phyloP scores from a whole-genome alignment of 2,113 vertebrate species.

The Mugil cephalus region DNA sequence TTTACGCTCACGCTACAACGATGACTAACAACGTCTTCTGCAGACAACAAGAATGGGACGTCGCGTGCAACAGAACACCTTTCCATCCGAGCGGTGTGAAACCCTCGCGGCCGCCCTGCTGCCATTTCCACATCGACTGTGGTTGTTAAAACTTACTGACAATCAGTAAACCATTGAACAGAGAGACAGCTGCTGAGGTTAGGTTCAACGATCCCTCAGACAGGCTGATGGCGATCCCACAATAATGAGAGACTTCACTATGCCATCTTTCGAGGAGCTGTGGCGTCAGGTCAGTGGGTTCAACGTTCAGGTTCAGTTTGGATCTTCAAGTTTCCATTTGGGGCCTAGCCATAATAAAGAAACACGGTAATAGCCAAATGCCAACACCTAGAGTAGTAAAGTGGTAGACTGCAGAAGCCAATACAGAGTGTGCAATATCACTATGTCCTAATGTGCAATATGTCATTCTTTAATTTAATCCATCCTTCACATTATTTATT shows the following conservation, averaged over 20 bases:
- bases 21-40: background rate
- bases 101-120: too few species aligned
- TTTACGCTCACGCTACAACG: background rate
- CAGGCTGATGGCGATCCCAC: conserved; percentile 12
- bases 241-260: conserved; percentile 4
- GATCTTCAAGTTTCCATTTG: background rate
- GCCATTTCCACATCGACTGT: conserved; percentile 1
- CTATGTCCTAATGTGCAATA: too few species aligned
- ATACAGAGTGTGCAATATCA: too few species aligned
- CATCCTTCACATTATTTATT: too few species aligned
- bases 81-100: background rate
- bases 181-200: conserved; percentile 15
- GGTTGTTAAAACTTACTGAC: background rate
- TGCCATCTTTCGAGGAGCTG: background rate
- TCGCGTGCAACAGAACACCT: background rate
- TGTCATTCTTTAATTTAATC: too few species aligned
- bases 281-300: background rate
- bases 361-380: background rate
- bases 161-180: conserved; percentile 8
- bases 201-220: conserved; percentile 8
- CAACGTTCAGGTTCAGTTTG: background rate
- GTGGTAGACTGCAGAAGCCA: too few species aligned
- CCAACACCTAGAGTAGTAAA: background rate
- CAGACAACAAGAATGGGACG: background rate
- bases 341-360: background rate